Evolutionary conservation across 2,888 invertebrate species (phyloP), one percentile per base, ranked within the genome.

Genomic region (Tiphia femorata): DNA sequence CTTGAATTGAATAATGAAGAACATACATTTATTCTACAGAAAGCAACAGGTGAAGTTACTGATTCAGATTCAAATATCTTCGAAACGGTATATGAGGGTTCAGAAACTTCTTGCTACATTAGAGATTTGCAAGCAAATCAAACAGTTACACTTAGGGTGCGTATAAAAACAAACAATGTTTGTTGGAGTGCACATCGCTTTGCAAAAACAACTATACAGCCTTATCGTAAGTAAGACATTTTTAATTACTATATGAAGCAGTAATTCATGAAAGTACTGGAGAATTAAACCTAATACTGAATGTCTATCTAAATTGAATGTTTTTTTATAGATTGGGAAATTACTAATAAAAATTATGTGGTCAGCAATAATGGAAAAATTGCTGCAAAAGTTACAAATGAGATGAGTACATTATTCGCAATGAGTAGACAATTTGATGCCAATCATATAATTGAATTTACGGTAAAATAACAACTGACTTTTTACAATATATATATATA

Each of bases 101-200:
- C 84, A 19, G 85, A 86, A 27, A 82, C 77, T 5, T 83, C 81
- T 43, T 85, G 79, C 70, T 81, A 86, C 35, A 83, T 87, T 6
- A 84, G 86, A 71, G 86, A 87, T 67, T 74, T 88, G 42, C 76
- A 79, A 46, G 77, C 84, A 16, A 78, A 84, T 58, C 81, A 84
- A 48, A 73, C 80, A 2, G 87, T 88, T 73, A 86, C 87, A 2
- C 86, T 88, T 68, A 80, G 88, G 64, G 86, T 88, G 3, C 84
- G 87, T 67, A 85, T 87, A 47, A 84, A 84, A 64, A 82, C 80
- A 21, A 85, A 86, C 58, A 84, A 71, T 84, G 85, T 85, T 59
- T 84, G 86, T 3, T 88, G 87, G 87, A 88, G 88, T 49, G 73
- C 86, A 29, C 85, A 86, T 4, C 80, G 84, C 58, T 79, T 85